Percentiles rank a stretch among this genome's conserved stretches.
These are phyloP conservation scores for Varecia variegata DNA, from an alignment of 2,797 vertebrate species.

Conservation along the genomic window DNA sequence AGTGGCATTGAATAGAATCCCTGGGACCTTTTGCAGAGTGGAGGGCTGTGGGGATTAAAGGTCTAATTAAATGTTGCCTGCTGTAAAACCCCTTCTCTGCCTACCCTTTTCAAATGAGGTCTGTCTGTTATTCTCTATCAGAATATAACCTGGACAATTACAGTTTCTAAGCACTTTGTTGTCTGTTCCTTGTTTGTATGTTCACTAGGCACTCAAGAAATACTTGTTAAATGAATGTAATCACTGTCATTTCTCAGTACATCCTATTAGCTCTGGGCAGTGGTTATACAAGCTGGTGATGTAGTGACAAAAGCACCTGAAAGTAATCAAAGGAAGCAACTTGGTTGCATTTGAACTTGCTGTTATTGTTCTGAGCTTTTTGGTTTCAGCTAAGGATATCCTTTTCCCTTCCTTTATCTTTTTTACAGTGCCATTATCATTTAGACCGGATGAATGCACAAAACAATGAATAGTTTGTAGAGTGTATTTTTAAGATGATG, in stretches of 20 bases:
- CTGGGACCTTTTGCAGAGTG: neutral
- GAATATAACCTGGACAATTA: neutral
- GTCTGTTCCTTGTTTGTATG: neutral
- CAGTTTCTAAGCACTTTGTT: conserved; percentile 1
- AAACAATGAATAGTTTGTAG: conserved; percentile 49
- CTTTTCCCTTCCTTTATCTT: conserved; percentile 78
- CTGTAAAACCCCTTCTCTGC: neutral
- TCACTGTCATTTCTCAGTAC: neutral
- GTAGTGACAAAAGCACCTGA: conserved; percentile 9
- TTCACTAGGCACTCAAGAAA: neutral
- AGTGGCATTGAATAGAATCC: neutral
- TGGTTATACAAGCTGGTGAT: neutral
- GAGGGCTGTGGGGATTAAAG: neutral
- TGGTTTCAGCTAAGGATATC: conserved; percentile 80
- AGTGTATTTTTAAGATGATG: conserved; percentile 61
- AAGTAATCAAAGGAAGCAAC: conserved; percentile 62
- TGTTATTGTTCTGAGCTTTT: conserved; percentile 64
- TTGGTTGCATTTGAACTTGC: conserved; percentile 31
- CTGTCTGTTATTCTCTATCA: neutral
- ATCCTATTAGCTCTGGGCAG: neutral
- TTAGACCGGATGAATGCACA: conserved; percentile 81
- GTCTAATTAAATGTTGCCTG: neutral
- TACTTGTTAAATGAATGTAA: neutral
- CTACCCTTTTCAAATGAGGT: neutral
- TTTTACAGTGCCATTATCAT: conserved; percentile 72